Conservation (phyloP, 2,797 vertebrate species). For the Poeciliopsis gracilis region DNA sequence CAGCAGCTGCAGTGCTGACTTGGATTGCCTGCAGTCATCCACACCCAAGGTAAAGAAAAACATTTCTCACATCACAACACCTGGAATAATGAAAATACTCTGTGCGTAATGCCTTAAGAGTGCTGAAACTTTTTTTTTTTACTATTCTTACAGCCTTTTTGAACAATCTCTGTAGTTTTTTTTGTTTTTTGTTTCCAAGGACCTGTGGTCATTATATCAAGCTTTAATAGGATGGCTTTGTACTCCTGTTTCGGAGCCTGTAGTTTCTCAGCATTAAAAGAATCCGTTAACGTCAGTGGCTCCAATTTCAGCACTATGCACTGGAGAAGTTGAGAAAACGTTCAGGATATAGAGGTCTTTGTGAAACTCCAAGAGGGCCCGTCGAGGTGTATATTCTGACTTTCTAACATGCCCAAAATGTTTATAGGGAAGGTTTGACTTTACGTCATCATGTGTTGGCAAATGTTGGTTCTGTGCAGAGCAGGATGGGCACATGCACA, state of each 20-base stretch:
- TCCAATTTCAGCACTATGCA: background rate
- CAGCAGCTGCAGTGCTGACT: constrained; percentile 81
- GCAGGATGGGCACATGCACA: background rate
- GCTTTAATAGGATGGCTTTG: background rate
- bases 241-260: background rate
- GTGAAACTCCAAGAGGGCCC: background rate
- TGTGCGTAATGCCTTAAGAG: background rate
- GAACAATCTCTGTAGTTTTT: background rate
- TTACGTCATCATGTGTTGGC: background rate
- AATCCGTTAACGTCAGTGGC: background rate
- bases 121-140: background rate
- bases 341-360: background rate
- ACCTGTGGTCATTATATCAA: background rate
- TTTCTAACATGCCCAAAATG: background rate
- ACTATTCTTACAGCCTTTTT: background rate
- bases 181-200: background rate
- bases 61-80: background rate
- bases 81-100: background rate
- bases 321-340: background rate
- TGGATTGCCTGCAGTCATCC: constrained; percentile 81
- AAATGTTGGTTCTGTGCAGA: background rate
- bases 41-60: constrained; percentile 83
- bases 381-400: background rate
- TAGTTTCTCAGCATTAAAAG: background rate
- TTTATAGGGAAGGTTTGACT: background rate